Conservation (phyloP, 2,113 vertebrate genomes). For the Azemiops feae region DNA sequence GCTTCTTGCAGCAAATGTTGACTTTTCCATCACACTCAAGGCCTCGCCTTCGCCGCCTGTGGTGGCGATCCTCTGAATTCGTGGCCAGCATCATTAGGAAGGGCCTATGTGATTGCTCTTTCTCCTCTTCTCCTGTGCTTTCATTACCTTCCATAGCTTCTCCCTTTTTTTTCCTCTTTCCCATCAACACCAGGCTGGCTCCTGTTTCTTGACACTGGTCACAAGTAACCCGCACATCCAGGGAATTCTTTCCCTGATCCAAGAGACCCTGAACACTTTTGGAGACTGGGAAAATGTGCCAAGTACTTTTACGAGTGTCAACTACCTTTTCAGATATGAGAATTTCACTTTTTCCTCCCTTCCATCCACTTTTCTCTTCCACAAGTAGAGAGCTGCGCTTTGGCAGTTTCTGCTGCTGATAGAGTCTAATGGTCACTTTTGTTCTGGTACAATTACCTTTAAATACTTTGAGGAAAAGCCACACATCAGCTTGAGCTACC, state of each 20-base stretch:
- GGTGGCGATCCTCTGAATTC: slow-evolving; percentile 78
- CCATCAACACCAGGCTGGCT: slow-evolving; percentile 79
- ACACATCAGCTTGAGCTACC: slow-evolving; percentile 91
- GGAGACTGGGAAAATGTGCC: slow-evolving; percentile 91
- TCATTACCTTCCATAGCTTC: slow-evolving; percentile 72
- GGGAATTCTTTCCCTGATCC: slow-evolving; percentile 71
- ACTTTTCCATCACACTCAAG: slow-evolving; percentile 96
- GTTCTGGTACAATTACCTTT: slow-evolving; percentile 89
- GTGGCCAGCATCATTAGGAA: slow-evolving; percentile 94
- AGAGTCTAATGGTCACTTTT: slow-evolving; percentile 86
- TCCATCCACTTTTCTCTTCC: slow-evolving; percentile 66
- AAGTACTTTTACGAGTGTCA: slow-evolving; percentile 91
- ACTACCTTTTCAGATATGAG: slow-evolving; percentile 87
- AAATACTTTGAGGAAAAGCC: slow-evolving; percentile 91
- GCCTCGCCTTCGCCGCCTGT: slow-evolving; percentile 83
- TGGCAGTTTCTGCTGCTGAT: slow-evolving; percentile 73
- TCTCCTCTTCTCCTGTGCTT: slow-evolving; percentile 75
- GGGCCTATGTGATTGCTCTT: slow-evolving; percentile 90
- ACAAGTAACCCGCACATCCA: slow-evolving; percentile 85
- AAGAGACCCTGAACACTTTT: slow-evolving; percentile 82
- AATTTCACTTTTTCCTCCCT: slow-evolving; percentile 71
- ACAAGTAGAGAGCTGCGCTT: slow-evolving; percentile 61
- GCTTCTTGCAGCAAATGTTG: slow-evolving; percentile 94
- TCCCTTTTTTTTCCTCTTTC: slow-evolving; percentile 81
- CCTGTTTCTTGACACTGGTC: slow-evolving; percentile 86